These are phyloP conservation scores for Pitta sordida DNA, from an alignment of 2,113 vertebrate species.

Conservation along the genomic window DNA sequence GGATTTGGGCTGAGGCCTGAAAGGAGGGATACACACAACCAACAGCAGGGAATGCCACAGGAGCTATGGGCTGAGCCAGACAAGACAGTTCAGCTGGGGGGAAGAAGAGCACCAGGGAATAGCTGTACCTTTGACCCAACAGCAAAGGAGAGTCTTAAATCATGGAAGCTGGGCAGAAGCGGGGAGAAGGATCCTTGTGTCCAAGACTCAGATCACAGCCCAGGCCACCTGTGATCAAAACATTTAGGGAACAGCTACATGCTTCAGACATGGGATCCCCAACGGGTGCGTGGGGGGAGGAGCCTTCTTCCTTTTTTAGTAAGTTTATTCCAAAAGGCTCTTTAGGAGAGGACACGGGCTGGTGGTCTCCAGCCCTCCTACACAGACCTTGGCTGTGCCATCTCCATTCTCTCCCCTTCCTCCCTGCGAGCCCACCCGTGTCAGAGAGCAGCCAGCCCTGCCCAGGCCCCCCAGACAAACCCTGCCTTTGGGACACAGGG, in stretches of 20 bases:
- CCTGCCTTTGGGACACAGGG: not conserved
- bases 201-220: not conserved
- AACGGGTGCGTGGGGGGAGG: not conserved
- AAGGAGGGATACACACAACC: not conserved
- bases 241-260: not conserved
- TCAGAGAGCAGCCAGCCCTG: not conserved
- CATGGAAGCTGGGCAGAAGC: not conserved
- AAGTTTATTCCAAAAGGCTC: not conserved
- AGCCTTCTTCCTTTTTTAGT: not conserved
- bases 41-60: not conserved
- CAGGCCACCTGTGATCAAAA: not conserved
- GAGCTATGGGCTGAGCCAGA: not conserved
- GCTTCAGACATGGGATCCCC: not conserved
- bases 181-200: not conserved
- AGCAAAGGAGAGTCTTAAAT: not conserved
- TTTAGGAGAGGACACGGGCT: not conserved
- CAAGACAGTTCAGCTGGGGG: not conserved
- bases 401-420: not conserved
- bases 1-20: not conserved
- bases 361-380: not conserved
- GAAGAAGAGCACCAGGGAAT: not conserved
- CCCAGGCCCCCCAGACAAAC: not conserved
- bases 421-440: not conserved
- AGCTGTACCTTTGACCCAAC: not conserved
- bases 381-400: not conserved